A percentile compares a stretch with the other conserved stretches of the same genome.
phyloP scores from a whole-genome alignment of 2,888 invertebrate genomes.

The Cremastobaeus sp. region DNA sequence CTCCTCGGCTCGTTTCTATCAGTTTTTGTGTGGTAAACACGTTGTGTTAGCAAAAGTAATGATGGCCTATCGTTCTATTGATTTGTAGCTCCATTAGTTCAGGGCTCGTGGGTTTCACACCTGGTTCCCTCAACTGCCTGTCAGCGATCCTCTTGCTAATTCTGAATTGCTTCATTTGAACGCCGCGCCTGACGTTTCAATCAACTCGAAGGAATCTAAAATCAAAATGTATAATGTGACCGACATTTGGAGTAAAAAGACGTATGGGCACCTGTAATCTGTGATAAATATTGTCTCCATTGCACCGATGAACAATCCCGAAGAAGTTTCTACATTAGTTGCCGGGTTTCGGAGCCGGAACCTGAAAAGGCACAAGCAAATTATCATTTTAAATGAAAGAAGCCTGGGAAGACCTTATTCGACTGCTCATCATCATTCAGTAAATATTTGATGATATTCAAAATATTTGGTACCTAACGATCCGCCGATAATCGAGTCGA shows the following conservation, averaged over 20 bases:
- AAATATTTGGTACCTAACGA: conserved; percentile 60
- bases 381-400: conserved; percentile 14
- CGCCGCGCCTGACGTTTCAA: conserved; percentile 47
- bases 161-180: conserved; percentile 69
- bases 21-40: conserved; percentile 76
- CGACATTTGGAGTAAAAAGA: too few species aligned
- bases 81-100: conserved; percentile 77
- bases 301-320: too few species aligned
- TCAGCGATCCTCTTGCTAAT: conserved; percentile 70
- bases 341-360: too few species aligned
- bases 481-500: conserved; percentile 54
- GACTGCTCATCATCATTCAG: conserved; percentile 52
- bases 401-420: conserved; percentile 28
- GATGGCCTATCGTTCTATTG: conserved; percentile 75
- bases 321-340: too few species aligned
- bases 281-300: too few species aligned
- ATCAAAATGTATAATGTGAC: too few species aligned
- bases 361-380: conserved; percentile 1
- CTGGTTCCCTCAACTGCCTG: conserved; percentile 61
- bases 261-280: too few species aligned
- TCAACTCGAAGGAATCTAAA: conserved; percentile 3
- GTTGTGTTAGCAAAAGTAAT: conserved; percentile 75
- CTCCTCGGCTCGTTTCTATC: conserved; percentile 59
- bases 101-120: conserved; percentile 69
- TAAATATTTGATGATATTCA: conserved; percentile 58